Percentiles rank a stretch among this genome's conserved stretches.
Evolutionary conservation across 2,888 invertebrate species (phyloP).

Genomic region (Thecocarcelia acutangulata): DNA sequence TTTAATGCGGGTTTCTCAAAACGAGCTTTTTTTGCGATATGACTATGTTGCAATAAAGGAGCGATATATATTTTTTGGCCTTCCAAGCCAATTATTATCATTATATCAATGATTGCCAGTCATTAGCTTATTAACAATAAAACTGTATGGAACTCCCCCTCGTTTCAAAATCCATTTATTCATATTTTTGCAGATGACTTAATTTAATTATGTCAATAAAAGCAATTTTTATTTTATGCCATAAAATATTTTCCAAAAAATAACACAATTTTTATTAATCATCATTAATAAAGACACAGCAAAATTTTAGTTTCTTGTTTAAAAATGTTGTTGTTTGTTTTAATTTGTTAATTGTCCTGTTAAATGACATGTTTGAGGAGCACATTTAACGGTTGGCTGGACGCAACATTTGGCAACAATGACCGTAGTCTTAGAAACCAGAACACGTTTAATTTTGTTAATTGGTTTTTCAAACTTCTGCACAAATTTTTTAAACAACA

Average conservation of each 20-base stretch:
- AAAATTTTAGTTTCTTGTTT: constrained; percentile 11
- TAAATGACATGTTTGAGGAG: constrained; percentile 65
- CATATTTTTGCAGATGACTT: constrained; percentile 20
- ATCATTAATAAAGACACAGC: constrained; percentile 57
- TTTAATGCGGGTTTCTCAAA: no score
- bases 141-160: background rate
- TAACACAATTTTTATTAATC: constrained; percentile 58
- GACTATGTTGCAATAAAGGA: no score
- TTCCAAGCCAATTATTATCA: background rate
- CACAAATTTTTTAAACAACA: background rate
- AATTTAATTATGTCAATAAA: constrained; percentile 44
- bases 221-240: constrained; percentile 12
- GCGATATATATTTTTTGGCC: no score
- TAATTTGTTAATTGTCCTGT: constrained; percentile 53
- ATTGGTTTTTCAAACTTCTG: constrained; percentile 61
- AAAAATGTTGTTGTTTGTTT: constrained; percentile 4
- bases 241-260: constrained; percentile 56
- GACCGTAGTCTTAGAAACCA: constrained; percentile 60
- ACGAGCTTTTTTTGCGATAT: no score
- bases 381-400: constrained; percentile 66
- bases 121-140: background rate
- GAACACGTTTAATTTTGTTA: constrained; percentile 68
- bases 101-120: background rate
- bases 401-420: constrained; percentile 63
- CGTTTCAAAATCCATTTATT: background rate